Percentiles rank a stretch among this genome's conserved stretches.
Evolutionary conservation across 2,797 vertebrate genomes (phyloP).

Genomic region (Varecia variegata): DNA sequence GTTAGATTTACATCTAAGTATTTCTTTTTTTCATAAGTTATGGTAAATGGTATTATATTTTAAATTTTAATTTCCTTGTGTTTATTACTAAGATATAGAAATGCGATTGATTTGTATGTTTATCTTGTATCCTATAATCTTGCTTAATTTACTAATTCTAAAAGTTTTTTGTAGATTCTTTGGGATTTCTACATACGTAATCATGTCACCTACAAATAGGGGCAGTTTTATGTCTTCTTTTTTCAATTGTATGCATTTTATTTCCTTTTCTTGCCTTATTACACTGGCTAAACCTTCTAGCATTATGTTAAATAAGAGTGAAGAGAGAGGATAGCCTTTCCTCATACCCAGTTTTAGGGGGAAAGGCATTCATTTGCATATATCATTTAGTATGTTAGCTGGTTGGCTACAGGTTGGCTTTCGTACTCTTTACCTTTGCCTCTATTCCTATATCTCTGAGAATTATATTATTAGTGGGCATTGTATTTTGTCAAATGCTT

Average conservation of each 20-base stretch:
- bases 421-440: background rate
- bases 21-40: slow-evolving; percentile 6
- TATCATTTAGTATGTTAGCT: background rate
- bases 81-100: background rate
- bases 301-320: background rate
- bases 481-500: background rate
- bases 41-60: background rate
- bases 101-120: background rate
- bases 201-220: background rate
- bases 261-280: slow-evolving; percentile 52
- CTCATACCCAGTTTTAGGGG: background rate
- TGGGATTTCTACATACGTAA: background rate
- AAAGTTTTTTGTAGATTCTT: background rate
- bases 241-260: background rate
- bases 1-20: background rate
- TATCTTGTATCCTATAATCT: background rate
- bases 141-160: background rate
- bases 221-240: slow-evolving; percentile 40
- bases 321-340: background rate
- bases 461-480: background rate
- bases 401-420: background rate
- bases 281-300: background rate
- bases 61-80: background rate
- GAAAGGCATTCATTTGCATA: background rate
- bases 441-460: background rate